These are phyloP conservation scores for Homarus americanus DNA, from an alignment of 1,140 invertebrate genomes.

Conservation along the genomic window DNA sequence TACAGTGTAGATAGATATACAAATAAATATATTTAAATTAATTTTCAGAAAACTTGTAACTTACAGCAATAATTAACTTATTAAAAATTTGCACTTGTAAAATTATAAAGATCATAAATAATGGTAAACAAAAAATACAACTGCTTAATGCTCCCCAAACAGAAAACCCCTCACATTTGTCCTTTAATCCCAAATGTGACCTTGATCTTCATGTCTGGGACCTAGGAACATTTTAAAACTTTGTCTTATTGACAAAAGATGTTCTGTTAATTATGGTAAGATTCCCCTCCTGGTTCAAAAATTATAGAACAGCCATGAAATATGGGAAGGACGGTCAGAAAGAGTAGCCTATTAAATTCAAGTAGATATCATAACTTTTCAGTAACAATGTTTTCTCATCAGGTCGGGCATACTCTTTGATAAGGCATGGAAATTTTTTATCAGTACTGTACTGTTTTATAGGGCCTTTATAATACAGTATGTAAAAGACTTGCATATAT, in stretches of 20 bases:
- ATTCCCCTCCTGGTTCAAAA: neutral
- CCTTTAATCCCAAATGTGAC: no score
- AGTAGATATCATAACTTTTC: neutral
- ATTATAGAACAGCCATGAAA: neutral
- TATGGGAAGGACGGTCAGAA: neutral
- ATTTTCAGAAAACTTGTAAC: no score
- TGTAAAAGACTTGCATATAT: neutral
- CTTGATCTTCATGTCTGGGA: no score
- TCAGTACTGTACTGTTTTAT: neutral
- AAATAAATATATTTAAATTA: no score
- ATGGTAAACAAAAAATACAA: neutral
- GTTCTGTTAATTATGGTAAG: no score
- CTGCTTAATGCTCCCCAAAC: no score
- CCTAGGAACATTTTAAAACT: no score
- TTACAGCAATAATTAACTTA: no score
- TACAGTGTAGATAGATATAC: no score
- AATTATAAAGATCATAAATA: neutral
- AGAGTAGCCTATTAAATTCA: neutral
- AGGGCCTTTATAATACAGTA: conserved; percentile 3
- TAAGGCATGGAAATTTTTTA: neutral
- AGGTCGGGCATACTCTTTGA: neutral
- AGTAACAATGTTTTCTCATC: neutral
- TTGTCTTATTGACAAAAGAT: no score
- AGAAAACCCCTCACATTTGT: no score
- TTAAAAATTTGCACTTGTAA: no score